phyloP scores from a whole-genome alignment of 2,888 invertebrate genomes.

The Caenorhabditis sp. region DNA sequence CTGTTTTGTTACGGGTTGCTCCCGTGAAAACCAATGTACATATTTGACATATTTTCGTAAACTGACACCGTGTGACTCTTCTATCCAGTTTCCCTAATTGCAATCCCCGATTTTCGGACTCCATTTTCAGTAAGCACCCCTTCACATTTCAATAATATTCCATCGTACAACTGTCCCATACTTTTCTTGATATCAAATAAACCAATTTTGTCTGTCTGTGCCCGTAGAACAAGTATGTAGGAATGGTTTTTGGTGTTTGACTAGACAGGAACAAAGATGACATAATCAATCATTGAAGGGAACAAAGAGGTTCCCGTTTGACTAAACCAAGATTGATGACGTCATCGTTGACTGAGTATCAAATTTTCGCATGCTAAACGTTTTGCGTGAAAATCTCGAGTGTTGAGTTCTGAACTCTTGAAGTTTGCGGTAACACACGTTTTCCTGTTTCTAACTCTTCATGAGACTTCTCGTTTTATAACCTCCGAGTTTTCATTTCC shows the following conservation, averaged over 20 bases:
- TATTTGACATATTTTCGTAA: conserved; percentile 18
- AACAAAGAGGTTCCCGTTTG: conserved; percentile 1
- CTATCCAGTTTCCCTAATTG: neutral
- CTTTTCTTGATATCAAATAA: conserved; percentile 1
- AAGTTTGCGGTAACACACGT: too few species aligned
- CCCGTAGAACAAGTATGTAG: neutral
- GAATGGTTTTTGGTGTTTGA: neutral
- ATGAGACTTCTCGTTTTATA: too few species aligned
- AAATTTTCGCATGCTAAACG: too few species aligned
- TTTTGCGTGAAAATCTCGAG: too few species aligned
- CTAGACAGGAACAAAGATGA: neutral
- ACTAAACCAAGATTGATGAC: neutral
- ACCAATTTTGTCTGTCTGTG: neutral
- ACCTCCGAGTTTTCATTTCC: too few species aligned
- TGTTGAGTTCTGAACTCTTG: too few species aligned
- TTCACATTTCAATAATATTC: neutral
- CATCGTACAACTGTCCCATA: neutral
- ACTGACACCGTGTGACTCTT: conserved; percentile 29
- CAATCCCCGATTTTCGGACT: too few species aligned
- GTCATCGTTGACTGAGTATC: too few species aligned
- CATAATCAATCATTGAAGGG: conserved; percentile 1
- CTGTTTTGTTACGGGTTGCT: conserved; percentile 49
- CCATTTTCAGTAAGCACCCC: neutral
- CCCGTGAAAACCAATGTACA: conserved; percentile 53
- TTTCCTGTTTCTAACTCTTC: too few species aligned